Conservation (phyloP, 2,113 vertebrate species). For the Rhinopithecus roxellana region DNA sequence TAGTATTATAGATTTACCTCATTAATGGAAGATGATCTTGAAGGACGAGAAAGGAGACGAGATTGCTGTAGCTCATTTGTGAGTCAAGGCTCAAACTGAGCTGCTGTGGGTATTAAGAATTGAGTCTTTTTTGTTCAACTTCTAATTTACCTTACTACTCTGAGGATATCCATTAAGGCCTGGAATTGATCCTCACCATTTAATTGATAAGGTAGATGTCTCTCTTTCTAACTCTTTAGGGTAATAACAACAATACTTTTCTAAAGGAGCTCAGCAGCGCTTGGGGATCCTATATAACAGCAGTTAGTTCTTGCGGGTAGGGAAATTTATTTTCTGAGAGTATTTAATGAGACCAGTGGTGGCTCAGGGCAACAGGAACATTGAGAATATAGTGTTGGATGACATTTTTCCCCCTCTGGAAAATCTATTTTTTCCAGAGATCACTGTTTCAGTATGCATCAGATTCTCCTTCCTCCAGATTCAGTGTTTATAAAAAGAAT, state of each 20-base stretch:
- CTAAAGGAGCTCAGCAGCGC: background rate
- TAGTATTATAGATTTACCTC: background rate
- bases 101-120: background rate
- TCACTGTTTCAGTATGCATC: background rate
- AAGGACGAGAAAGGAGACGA: background rate
- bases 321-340: background rate
- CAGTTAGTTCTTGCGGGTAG: background rate
- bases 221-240: background rate
- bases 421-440: background rate
- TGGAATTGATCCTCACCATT: background rate
- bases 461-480: background rate
- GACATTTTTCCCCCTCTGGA: background rate
- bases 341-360: background rate
- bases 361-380: background rate
- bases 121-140: background rate
- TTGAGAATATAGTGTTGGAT: background rate
- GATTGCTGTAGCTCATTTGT: background rate
- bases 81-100: background rate
- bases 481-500: background rate
- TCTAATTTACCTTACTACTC: background rate
- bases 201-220: background rate
- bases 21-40: background rate
- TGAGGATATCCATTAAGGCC: background rate
- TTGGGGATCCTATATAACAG: background rate
- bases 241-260: conserved; percentile 20